phyloP scores from a whole-genome alignment of 2,797 vertebrate genomes.

The Sebastes melanostomus region DNA sequence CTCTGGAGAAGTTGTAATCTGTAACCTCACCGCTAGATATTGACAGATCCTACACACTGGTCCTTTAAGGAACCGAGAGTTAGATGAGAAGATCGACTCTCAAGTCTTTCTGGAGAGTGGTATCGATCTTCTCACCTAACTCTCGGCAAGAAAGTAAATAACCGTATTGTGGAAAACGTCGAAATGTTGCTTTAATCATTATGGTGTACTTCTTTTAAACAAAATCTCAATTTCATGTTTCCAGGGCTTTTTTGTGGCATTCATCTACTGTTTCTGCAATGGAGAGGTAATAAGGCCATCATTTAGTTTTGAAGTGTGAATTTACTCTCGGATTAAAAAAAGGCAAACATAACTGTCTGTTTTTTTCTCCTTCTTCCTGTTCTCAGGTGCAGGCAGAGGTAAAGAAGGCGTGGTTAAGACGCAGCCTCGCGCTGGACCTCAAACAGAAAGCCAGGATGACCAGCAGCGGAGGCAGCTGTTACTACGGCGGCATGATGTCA shows the following conservation, averaged over 20 bases:
- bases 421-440: slow-evolving; percentile 81
- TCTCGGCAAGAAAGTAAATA: background rate
- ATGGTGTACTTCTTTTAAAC: background rate
- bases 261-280: slow-evolving; percentile 91
- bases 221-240: slow-evolving; percentile 14
- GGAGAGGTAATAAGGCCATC: slow-evolving; percentile 81
- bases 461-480: slow-evolving; percentile 85
- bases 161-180: background rate
- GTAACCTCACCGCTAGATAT: too few relatives aligned
- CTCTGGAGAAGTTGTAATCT: too few relatives aligned
- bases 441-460: slow-evolving; percentile 85
- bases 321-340: background rate
- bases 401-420: slow-evolving; percentile 85
- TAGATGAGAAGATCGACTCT: too few relatives aligned
- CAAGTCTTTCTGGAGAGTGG: background rate
- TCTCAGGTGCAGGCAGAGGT: slow-evolving; percentile 86
- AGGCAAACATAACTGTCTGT: background rate
- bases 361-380: background rate
- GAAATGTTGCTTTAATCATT: too few relatives aligned
- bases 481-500: slow-evolving; percentile 86
- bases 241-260: slow-evolving; percentile 88
- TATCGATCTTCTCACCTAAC: background rate
- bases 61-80: too few relatives aligned
- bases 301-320: background rate
- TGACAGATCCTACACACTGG: too few relatives aligned